Evolutionary conservation across 2,797 vertebrate genomes (phyloP).

Genomic region (Diceros bicornis): DNA sequence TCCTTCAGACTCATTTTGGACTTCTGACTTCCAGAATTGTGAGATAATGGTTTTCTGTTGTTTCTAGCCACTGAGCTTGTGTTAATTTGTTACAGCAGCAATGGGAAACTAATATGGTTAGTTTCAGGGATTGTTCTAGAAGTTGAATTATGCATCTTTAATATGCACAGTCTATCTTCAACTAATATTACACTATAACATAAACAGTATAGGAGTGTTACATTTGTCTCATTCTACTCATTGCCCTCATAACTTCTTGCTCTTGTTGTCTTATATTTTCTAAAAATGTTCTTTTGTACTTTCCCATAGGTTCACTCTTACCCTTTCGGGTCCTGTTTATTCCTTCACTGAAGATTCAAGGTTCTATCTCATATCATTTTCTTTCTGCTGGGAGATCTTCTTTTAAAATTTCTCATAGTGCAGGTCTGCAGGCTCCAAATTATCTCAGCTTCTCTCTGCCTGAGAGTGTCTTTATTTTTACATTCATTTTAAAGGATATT

Average conservation of each 20-base stretch:
- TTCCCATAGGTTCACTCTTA: background rate
- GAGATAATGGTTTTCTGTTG: background rate
- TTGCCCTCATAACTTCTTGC: background rate
- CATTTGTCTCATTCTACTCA: no score
- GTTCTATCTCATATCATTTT: background rate
- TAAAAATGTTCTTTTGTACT: background rate
- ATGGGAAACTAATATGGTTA: background rate
- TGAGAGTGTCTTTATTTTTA: background rate
- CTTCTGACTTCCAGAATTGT: background rate
- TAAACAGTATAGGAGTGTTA: background rate
- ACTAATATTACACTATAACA: background rate
- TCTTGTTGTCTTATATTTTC: background rate
- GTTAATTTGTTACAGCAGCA: background rate
- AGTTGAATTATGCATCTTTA: background rate
- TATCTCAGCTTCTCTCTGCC: background rate
- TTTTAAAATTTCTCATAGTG: background rate
- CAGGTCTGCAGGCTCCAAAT: background rate
- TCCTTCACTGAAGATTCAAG: background rate
- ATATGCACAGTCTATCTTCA: background rate
- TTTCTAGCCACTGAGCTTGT: background rate
- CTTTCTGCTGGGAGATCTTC: background rate
- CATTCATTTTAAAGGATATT: background rate
- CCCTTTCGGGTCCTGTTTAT: background rate
- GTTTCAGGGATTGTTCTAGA: background rate
- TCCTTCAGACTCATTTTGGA: background rate